These are phyloP conservation scores for Amiota mariae DNA, from an alignment of 2,888 invertebrate species.

Conservation along the genomic window DNA sequence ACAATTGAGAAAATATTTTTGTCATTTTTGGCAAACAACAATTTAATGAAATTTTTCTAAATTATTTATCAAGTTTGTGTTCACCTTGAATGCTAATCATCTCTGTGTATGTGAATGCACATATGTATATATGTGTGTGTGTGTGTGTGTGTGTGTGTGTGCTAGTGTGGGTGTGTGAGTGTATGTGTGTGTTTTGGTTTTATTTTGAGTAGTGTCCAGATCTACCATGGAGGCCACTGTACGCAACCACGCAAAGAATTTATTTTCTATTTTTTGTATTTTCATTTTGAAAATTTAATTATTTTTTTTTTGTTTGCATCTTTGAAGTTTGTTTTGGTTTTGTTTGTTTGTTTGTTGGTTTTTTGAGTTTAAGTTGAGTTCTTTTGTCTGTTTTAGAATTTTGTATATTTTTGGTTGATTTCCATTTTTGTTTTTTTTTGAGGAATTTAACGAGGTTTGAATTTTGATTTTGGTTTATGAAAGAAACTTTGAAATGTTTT, in stretches of 20 bases:
- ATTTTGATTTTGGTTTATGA: not conserved
- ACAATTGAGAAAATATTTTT: slow-evolving; percentile 56
- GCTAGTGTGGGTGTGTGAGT: slow-evolving; percentile 25
- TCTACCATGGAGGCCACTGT: slow-evolving; percentile 74
- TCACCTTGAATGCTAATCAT: slow-evolving; percentile 27
- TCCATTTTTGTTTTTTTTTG: no score
- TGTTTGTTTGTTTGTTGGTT: slow-evolving; percentile 27
- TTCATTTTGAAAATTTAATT: slow-evolving; percentile 24
- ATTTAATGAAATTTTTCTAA: slow-evolving; percentile 36
- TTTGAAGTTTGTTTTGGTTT: slow-evolving; percentile 23
- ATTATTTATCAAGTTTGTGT: slow-evolving; percentile 51
- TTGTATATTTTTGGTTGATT: not conserved
- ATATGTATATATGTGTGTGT: slow-evolving; percentile 25
- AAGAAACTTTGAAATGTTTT: not conserved
- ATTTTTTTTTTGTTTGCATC: slow-evolving; percentile 35
- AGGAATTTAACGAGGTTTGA: not conserved
- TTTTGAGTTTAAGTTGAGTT: slow-evolving; percentile 11
- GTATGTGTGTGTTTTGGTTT: slow-evolving; percentile 32
- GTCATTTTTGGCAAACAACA: no score
- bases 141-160: slow-evolving; percentile 22
- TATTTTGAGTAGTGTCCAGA: slow-evolving; percentile 68
- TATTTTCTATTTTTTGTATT: slow-evolving; percentile 43
- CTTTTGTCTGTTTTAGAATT: slow-evolving; percentile 2
- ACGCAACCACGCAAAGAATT: slow-evolving; percentile 71
- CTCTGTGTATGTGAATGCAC: slow-evolving; percentile 19